Evolutionary conservation across 2,797 vertebrate species (phyloP).

Genomic region (Sylvilagus floridanus): DNA sequence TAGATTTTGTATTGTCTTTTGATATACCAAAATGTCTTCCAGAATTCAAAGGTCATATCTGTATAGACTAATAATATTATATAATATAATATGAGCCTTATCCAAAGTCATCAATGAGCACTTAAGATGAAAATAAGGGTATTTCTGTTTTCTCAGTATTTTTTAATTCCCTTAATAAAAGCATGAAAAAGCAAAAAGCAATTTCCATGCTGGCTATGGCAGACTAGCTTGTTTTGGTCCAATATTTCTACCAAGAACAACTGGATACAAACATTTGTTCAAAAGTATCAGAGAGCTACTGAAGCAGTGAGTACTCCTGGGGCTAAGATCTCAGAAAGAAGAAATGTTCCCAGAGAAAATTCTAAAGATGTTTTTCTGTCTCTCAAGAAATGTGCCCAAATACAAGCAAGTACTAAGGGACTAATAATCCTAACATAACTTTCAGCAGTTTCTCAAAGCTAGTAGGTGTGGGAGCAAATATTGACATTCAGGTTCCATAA

Average conservation of each 20-base stretch:
- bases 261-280: slow-evolving; percentile 17
- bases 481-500: background rate
- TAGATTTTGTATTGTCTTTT: background rate
- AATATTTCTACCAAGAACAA: slow-evolving; percentile 52
- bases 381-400: slow-evolving; percentile 14
- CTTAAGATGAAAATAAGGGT: background rate
- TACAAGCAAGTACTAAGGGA: slow-evolving; percentile 10
- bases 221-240: slow-evolving; percentile 48
- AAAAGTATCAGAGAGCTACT: slow-evolving; percentile 50
- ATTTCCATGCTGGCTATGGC: slow-evolving; percentile 26
- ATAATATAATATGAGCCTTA: slow-evolving; percentile 33
- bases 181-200: slow-evolving; percentile 37
- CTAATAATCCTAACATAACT: slow-evolving; percentile 48
- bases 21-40: background rate
- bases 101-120: background rate
- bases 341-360: slow-evolving; percentile 42
- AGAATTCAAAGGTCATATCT: slow-evolving; percentile 48
- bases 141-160: slow-evolving; percentile 16
- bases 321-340: slow-evolving; percentile 29
- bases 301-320: slow-evolving; percentile 46
- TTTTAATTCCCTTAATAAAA: slow-evolving; percentile 34
- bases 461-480: slow-evolving; percentile 19
- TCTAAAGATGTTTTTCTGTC: slow-evolving; percentile 9
- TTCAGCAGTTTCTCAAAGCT: slow-evolving; percentile 55
- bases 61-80: slow-evolving; percentile 7